Percentiles rank a stretch among this genome's conserved stretches.
These are phyloP conservation scores for Pocillopora verrucosa DNA, from an alignment of 64 coral and sea anemone species.

Conservation along the genomic window DNA sequence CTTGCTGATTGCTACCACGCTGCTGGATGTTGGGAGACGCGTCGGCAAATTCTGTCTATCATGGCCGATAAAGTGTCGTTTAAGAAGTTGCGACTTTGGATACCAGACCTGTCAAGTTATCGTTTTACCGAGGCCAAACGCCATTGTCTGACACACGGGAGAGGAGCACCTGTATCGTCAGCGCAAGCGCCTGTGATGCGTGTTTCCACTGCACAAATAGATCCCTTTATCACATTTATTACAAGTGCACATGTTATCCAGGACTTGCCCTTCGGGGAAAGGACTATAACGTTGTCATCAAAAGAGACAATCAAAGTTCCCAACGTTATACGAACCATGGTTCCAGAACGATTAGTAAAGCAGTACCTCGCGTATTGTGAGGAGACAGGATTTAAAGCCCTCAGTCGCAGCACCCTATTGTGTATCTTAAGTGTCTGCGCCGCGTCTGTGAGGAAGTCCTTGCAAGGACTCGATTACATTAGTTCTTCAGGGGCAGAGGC, in stretches of 20 bases:
- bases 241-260: constrained; percentile 52
- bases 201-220: constrained; percentile 20
- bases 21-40: too few relatives aligned
- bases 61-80: too few relatives aligned
- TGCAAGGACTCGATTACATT: constrained; percentile 47
- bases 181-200: neutral
- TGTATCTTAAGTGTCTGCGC: constrained; percentile 18
- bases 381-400: constrained; percentile 14
- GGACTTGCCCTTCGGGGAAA: constrained; percentile 50
- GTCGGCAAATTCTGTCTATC: too few relatives aligned
- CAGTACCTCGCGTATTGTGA: constrained; percentile 23
- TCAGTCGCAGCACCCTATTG: constrained; percentile 35
- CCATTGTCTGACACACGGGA: too few relatives aligned
- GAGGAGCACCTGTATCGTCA: constrained; percentile 18
- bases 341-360: constrained; percentile 22
- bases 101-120: too few relatives aligned
- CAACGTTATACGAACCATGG: constrained; percentile 48
- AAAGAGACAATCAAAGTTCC: constrained; percentile 44
- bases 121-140: too few relatives aligned
- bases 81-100: too few relatives aligned
- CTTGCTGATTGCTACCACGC: too few relatives aligned
- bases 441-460: constrained; percentile 36
- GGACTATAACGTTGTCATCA: constrained; percentile 18
- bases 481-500: constrained; percentile 38
- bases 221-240: constrained; percentile 39